These are phyloP conservation scores for Columba janthina DNA, from an alignment of 2,113 vertebrate genomes.

Conservation along the genomic window DNA sequence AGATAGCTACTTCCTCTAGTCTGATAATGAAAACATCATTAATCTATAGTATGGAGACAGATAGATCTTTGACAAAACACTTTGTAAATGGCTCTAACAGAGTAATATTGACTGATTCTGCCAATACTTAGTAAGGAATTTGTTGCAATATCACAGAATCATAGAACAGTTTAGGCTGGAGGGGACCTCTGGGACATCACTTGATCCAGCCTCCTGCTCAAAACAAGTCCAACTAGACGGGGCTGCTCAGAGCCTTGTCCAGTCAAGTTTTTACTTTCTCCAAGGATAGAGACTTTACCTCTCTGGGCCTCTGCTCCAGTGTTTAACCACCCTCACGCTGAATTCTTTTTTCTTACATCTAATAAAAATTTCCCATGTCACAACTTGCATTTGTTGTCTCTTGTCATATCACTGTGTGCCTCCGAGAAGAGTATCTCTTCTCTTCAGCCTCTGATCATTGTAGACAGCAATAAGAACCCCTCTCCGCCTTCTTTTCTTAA, in stretches of 20 bases:
- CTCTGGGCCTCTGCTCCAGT: neutral
- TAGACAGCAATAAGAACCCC: neutral
- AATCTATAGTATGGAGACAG: conserved; percentile 70
- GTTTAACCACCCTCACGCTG: rapidly evolving
- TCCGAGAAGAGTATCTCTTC: neutral
- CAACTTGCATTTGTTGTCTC: neutral
- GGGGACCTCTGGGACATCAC: neutral
- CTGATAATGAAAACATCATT: conserved; percentile 74
- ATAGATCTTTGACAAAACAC: conserved; percentile 74
- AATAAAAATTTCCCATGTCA: neutral
- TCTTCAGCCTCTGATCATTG: neutral
- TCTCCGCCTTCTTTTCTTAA: neutral
- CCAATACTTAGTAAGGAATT: conserved; percentile 64
- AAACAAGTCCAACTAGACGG: neutral
- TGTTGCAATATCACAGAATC: conserved; percentile 59
- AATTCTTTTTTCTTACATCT: neutral
- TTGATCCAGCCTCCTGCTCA: neutral
- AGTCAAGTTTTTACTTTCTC: neutral
- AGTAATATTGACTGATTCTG: conserved; percentile 75
- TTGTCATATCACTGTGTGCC: neutral
- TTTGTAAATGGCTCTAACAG: conserved; percentile 74
- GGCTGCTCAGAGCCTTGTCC: neutral
- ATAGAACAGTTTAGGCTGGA: conserved; percentile 22
- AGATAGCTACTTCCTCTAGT: conserved; percentile 25
- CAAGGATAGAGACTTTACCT: neutral